A percentile compares a stretch with the other conserved stretches of the same genome.
These are phyloP conservation scores for Tinea semifulvella DNA, from an alignment of 2,888 invertebrate species.

Conservation along the genomic window DNA sequence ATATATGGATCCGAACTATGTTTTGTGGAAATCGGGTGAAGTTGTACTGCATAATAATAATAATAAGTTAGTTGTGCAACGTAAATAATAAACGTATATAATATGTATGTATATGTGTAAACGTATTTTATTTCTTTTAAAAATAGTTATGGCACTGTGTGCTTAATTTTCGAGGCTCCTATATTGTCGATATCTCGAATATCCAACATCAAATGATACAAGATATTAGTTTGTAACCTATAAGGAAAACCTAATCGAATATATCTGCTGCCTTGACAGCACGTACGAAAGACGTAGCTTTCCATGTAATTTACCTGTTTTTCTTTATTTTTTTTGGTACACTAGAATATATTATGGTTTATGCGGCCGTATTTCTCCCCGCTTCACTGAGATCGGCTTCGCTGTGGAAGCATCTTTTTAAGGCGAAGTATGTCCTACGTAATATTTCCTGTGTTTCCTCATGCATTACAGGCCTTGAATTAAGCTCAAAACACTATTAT, in stretches of 20 bases:
- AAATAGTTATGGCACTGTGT: no score
- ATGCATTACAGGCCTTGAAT: no score
- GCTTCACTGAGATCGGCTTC: constrained; percentile 45
- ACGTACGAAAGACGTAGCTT: constrained; percentile 35
- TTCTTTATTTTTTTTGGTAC: constrained; percentile 30
- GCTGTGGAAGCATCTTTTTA: constrained; percentile 34
- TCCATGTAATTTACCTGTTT: constrained; percentile 27
- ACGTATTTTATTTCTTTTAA: no score
- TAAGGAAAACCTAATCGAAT: constrained; percentile 40
- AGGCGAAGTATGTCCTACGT: constrained; percentile 7
- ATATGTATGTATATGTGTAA: no score
- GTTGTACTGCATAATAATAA: no score
- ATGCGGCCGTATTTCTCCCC: constrained; percentile 46
- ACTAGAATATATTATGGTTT: constrained; percentile 38
- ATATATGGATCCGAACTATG: no score
- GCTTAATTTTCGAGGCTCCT: no score
- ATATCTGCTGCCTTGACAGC: constrained; percentile 47
- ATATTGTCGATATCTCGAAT: background rate
- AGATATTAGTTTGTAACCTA: constrained; percentile 5
- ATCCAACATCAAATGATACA: background rate
- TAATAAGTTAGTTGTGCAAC: no score
- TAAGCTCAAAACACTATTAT: no score
- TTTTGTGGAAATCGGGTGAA: no score
- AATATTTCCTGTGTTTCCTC: no score
- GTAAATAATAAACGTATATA: no score